These are phyloP conservation scores for Limanda limanda DNA, from an alignment of 2,113 vertebrate genomes.

Conservation along the genomic window DNA sequence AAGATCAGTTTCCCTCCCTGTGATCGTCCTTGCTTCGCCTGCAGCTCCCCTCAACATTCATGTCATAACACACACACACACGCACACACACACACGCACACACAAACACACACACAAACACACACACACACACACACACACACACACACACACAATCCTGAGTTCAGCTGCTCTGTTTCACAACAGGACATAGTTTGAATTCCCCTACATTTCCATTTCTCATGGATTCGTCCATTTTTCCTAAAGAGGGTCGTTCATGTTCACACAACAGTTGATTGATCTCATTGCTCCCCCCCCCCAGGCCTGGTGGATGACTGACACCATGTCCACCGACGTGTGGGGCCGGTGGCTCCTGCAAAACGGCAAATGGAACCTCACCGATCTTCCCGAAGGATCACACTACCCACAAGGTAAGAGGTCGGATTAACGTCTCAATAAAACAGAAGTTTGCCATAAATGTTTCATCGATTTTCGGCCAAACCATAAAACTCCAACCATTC, in stretches of 20 bases:
- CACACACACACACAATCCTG: neutral
- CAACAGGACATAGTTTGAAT: neutral
- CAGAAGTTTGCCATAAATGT: neutral
- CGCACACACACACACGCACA: neutral
- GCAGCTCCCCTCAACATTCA: neutral
- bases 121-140: neutral
- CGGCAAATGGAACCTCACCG: slow-evolving; percentile 67
- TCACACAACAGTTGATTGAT: neutral
- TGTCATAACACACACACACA: slow-evolving; percentile 3
- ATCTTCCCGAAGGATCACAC: slow-evolving; percentile 39
- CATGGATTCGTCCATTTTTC: neutral
- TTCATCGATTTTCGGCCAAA: too few species aligned
- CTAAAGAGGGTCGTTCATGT: too few species aligned
- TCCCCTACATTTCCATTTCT: neutral
- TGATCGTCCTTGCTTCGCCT: slow-evolving; percentile 8
- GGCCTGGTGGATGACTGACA: slow-evolving; percentile 78
- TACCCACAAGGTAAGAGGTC: slow-evolving; percentile 64
- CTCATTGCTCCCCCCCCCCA: slow-evolving; percentile 25
- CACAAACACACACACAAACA: neutral
- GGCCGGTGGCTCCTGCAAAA: slow-evolving; percentile 14
- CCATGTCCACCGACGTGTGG: slow-evolving; percentile 75
- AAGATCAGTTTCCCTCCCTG: too few species aligned
- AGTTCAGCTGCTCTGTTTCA: slow-evolving; percentile 2
- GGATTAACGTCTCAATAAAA: neutral
- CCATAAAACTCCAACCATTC: too few species aligned